Base-by-base conservation (phyloP, 37 sponge, comb jelly and placozoan species). In the Sycon ciliatum region DNA sequence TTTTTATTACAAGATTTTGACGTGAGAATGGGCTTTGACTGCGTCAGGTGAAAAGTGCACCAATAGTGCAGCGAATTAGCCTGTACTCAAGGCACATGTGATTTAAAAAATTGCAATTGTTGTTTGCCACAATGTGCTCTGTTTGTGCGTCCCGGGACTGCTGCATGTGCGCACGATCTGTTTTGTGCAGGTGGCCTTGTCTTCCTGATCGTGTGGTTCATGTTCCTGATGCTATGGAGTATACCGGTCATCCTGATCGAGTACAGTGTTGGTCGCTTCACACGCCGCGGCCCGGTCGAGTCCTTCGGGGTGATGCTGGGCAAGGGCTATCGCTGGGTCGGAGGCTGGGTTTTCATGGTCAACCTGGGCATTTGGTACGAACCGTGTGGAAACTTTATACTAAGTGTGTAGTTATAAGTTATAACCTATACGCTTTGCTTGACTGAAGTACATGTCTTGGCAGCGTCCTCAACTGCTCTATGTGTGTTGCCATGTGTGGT, bases 241-340 rank as follows among this genome's bases (percentile, higher is more conserved):
- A 82, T 89, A 0, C 90, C 90, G 16, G 72, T 89, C 18, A 65
- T 81, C 5, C 74, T 89, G 60, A 78, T 89, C 2, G 90, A 89
- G 75, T 85, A 80, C 73, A 87, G 78, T 3, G 57, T 81, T 34
- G 90, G 90, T 0, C 60, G 90, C 11, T 89, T 61, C 76, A 89
- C 90, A 24, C 64, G 75, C 34, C 85, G 82, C 76, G 62, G 69
- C 30, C 63, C 58, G 2, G 35, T 85, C 6, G 87, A 85, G 62
- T 78, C 87, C 1, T 85, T 77, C 30, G 40, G 31, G 11, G 65
- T 49, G 33, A 55, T 89, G 20, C 39, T 79, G 32, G 90, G 90
- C 18, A 87, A 87, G 20, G 56, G 76, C 24, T 80, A 80, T 32
- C 77, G 84, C 29, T 89, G 75, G 36, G 57, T 89, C 75, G 90